Evolutionary conservation across 2,797 vertebrate genomes (phyloP), one percentile per base, ranked within the genome.

Genomic region (Agapornis canus): DNA sequence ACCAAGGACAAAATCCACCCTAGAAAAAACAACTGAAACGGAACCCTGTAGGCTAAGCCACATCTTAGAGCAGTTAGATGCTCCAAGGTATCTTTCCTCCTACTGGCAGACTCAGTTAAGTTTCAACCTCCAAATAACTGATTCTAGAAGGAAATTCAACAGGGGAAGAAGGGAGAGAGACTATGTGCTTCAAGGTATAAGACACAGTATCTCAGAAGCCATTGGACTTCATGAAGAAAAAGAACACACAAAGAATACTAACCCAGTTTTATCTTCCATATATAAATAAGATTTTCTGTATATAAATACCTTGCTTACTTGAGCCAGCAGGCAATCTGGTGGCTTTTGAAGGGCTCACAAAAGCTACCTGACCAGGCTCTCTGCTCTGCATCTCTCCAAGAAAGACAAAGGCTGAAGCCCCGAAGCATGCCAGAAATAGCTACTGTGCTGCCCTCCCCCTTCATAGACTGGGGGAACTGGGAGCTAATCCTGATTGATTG

Each of bases 301-400:
- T 23, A 22, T 1, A 66, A 54, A 51, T 31, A 57, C 10, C 45
- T 94, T 35, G 0, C 23, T 68, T 56, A 11, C 16, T 11, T 2
- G 11, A 65, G 12, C 12, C 49, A 77, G 13, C 32, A 47, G 20
- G 2, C 5, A 26, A 1, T 0, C 6, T 2, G 1, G 3, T 4
- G 1, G 0, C 1, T 29, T 47, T 19, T 8, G 0, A 13, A 31
- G 20, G 1, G 3, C 7, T 39, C 31, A 31, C 32, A 25, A 1
- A 6, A 10, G 0, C 12, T 25, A 2, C 7, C 18, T 31, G 39
- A 35, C 13, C 8, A n/a, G 7, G 2, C 31, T 26, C 21, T 15
- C 1, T 1, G 0, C 5, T 21, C 20, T 2, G 0, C 10, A 7
- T 23, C 19, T 18, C 21, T 7, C 70, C 6, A 2, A 9, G 5